Evolutionary conservation across 2,113 vertebrate species (phyloP).

Genomic region (Cromileptes altivelis): DNA sequence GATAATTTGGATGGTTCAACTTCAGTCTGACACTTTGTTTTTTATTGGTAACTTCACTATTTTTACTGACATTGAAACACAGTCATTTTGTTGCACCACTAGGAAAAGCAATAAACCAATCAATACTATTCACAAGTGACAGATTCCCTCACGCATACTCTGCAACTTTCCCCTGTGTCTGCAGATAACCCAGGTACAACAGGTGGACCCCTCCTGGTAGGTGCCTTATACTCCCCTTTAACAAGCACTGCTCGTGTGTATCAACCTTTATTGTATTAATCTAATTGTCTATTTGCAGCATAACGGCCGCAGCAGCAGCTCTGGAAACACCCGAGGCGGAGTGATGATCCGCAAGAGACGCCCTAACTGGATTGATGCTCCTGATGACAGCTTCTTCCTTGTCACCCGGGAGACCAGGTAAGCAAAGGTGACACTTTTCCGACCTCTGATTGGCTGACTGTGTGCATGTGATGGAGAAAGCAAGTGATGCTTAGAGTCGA

Average conservation of each 20-base stretch:
- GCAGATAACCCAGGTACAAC: conserved; percentile 88
- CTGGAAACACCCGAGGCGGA: conserved; percentile 83
- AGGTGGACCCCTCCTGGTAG: conserved; percentile 87
- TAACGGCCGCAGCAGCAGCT: conserved; percentile 87
- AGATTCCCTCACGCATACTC: conserved; percentile 36
- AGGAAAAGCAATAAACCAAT: conserved; percentile 54
- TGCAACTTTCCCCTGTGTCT: conserved; percentile 65
- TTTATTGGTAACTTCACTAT: conserved; percentile 71
- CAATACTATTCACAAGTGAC: conserved; percentile 31
- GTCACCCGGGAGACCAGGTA: conserved; percentile 95
- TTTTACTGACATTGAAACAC: conserved; percentile 66
- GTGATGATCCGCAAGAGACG: conserved; percentile 91
- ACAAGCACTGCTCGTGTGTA: not conserved
- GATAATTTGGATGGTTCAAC: conserved; percentile 72
- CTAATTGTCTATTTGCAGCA: conserved; percentile 73
- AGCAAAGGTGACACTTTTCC: conserved; percentile 70
- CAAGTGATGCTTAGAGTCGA: not conserved
- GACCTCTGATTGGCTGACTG: conserved; percentile 60
- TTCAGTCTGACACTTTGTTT: conserved; percentile 73
- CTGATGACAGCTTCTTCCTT: conserved; percentile 93
- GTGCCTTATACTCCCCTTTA: conserved; percentile 52
- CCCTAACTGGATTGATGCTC: conserved; percentile 92
- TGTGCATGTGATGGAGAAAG: conserved; percentile 29
- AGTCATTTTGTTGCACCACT: conserved; percentile 59
- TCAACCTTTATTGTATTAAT: not conserved